Evolutionary conservation across 2,797 vertebrate genomes (phyloP), one percentile per base, ranked within the genome.

Genomic region (Poeciliopsis infans): DNA sequence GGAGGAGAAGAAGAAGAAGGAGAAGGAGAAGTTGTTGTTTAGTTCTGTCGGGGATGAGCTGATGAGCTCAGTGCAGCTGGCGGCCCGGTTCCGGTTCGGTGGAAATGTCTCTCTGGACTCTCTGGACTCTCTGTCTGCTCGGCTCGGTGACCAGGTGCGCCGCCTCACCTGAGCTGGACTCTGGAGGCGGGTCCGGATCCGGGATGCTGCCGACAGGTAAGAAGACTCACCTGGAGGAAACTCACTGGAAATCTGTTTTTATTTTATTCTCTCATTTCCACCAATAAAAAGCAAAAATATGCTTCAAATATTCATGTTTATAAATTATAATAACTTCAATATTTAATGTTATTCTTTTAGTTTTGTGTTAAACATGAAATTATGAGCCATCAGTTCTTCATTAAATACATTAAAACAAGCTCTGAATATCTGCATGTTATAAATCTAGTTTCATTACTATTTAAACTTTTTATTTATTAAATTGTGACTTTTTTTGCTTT

Each of bases 161-260:
- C 15, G 71, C 79, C 51, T 77, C 85, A 39, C 71, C 82, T 57
- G 91, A 76, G 0, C 76, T 2, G 72, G 93, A 92, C 2, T 78
- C 71, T 7, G 91, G 81, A 79, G 93, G 73, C 1, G 95, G 93
- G 88, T 92, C 89, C 51, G 95, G 96, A 4, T 96, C 95, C 4
- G 95, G 95, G 81, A 92, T 92, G 89, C 85, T 90, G 74, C 86
- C 73, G 20, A 45, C 93, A 88, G 95, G 96, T 96, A 90, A 89
- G 89, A 20, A 16, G 0, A 10, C 25, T n/a, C 83, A 83, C 80
- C 83, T 84, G 85, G 49, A 51, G 49, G 49, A 23, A 23, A 3
- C 2, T 51, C 7, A 51, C 49, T 2, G 49, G 49, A 51, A 51
- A 51, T 51, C 8, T 23, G 20, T 51, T 33, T 64, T 64, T 8